Base-by-base conservation (phyloP, 2,113 vertebrate species). In the Phalacrocorax aristotelis region DNA sequence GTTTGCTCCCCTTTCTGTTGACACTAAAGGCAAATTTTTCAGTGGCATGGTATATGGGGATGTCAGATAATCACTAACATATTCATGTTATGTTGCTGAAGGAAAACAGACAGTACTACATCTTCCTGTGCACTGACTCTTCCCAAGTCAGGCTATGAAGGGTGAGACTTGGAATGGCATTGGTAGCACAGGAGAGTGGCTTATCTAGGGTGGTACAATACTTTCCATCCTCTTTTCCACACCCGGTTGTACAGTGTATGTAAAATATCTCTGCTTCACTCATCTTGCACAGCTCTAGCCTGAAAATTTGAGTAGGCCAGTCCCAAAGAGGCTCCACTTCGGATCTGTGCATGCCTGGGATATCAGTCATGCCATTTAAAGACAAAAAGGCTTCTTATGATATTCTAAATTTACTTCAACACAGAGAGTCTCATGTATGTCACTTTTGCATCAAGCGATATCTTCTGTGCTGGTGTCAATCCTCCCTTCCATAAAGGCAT, bases 71-170 rank as follows among this genome's bases (percentile, higher is more conserved):
- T 58, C 15, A 46, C 12, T 36, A n/a, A 23, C 29, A 34, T 0
- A 0, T 36, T 62, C 34, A 10, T 46, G 15, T 34, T 36, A 26
- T 0, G 0, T 32, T 58, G 26, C 19, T 38, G 55, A 76, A 30
- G 3, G 22, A 58, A 69, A 88, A 25, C 7, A 51, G 21, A 57
- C 17, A 26, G 9, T 26, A 22, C 54, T 57, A 19, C 5, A 64
- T 42, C 52, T 51, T 72, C 29, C n/a, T n/a, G 32, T 49, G 46
- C 40, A 25, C 17, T 72, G 64, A n/a, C 17, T 61, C 52, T 95
- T 86, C 20, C 20, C 18, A 46, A 61, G 13, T 26, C 40, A 89
- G 51, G 4, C 32, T 46, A 40, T 19, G 26, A 51, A 55, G 51
- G 19, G 3, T 49, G 15, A 81, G 32, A 17, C 23, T 49, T 65